Percentiles rank a stretch among this genome's conserved stretches.
These are phyloP conservation scores for Lasioglossum albipes DNA, from an alignment of 1,140 invertebrate species.

Conservation along the genomic window DNA sequence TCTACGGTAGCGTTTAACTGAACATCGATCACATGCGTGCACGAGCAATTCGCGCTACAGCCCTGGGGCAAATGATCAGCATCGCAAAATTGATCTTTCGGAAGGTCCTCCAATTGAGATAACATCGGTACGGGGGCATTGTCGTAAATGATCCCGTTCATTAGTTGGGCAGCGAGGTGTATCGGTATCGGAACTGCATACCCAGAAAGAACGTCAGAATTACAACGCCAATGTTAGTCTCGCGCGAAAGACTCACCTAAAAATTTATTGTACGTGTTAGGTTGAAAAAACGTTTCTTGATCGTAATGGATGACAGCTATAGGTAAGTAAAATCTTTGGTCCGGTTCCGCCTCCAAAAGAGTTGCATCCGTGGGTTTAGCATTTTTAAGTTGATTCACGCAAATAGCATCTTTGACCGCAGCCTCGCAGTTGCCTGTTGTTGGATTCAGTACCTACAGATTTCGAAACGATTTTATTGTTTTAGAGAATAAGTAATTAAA, in stretches of 20 bases:
- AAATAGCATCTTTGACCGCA: too few relatives aligned
- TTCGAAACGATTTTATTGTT: too few relatives aligned
- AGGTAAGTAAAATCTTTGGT: too few relatives aligned
- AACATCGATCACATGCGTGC: conserved; percentile 80
- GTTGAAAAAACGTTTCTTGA: conserved; percentile 84
- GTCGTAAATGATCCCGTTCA: conserved; percentile 78
- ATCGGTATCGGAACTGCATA: conserved; percentile 27
- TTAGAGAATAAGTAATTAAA: too few relatives aligned
- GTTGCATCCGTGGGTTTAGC: too few relatives aligned
- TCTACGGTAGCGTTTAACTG: conserved; percentile 80
- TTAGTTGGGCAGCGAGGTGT: conserved; percentile 17
- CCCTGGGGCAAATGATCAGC: conserved; percentile 75
- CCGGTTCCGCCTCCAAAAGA: too few relatives aligned
- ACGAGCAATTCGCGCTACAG: conserved; percentile 62
- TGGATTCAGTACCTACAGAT: too few relatives aligned
- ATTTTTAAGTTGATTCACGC: too few relatives aligned
- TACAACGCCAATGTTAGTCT: neutral
- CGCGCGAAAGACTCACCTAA: conserved; percentile 80
- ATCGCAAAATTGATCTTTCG: conserved; percentile 69
- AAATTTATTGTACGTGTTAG: conserved; percentile 87
- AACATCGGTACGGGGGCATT: conserved; percentile 79
- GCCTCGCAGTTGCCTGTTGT: too few relatives aligned
- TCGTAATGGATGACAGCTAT: too few relatives aligned
- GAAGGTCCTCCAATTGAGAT: conserved; percentile 77
- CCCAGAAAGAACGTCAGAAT: conserved; percentile 1